Conservation (phyloP, 2,113 vertebrate species). For the Emydura subglobosa region DNA sequence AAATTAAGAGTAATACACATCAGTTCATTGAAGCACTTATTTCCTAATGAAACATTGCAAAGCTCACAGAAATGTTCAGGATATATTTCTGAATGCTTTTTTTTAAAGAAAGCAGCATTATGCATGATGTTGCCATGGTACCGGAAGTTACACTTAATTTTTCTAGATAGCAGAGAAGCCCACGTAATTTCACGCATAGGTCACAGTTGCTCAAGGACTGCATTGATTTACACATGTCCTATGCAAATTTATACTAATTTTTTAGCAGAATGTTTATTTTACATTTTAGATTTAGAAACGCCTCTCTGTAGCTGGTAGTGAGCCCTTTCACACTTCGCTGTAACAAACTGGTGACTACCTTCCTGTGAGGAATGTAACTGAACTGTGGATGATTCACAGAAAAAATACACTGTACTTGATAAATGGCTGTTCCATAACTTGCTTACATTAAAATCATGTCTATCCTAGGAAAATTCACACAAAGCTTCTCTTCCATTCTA, state of each 20-base stretch:
- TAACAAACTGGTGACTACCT: background rate
- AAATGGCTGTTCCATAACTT: background rate
- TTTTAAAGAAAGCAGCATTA: slow-evolving; percentile 8
- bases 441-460: background rate
- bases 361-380: background rate
- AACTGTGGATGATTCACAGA: background rate
- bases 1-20: background rate
- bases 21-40: background rate
- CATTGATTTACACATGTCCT: slow-evolving; percentile 16
- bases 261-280: slow-evolving; percentile 28
- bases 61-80: background rate
- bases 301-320: slow-evolving; percentile 12
- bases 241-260: slow-evolving; percentile 44
- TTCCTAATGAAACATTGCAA: background rate
- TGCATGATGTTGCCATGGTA: background rate
- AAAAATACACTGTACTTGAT: background rate
- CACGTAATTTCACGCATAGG: background rate
- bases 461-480: background rate
- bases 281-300: slow-evolving; percentile 9
- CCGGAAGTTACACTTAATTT: slow-evolving; percentile 2
- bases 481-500: background rate
- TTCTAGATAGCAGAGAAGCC: slow-evolving; percentile 14
- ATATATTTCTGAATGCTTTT: slow-evolving; percentile 16
- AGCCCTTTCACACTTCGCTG: slow-evolving; percentile 4
- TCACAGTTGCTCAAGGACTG: slow-evolving; percentile 31